phyloP scores from a whole-genome alignment of 2,797 vertebrate species.

The Poeciliopsis infans region DNA sequence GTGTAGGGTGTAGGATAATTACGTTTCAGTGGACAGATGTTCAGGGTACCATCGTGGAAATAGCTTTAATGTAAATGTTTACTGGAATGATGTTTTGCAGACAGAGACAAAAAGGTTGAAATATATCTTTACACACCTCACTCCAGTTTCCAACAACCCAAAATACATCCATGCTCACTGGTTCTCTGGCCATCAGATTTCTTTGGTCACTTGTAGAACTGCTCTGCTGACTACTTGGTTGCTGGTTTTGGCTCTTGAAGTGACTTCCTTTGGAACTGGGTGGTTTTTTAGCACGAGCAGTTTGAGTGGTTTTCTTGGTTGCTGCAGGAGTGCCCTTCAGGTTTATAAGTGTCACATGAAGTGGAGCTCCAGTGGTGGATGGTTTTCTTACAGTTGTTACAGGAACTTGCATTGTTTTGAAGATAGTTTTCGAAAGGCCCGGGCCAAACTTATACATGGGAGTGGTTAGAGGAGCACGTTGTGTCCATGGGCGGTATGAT shows the following conservation, averaged over 20 bases:
- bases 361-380: slow-evolving; percentile 19
- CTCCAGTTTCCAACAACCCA: slow-evolving; percentile 95
- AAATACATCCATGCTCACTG: slow-evolving; percentile 57
- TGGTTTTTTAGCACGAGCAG: slow-evolving; percentile 41
- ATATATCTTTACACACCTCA: slow-evolving; percentile 77
- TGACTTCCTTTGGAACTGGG: slow-evolving; percentile 51
- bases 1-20: not conserved
- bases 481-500: slow-evolving; percentile 35
- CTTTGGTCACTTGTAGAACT: slow-evolving; percentile 44
- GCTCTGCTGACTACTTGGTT: slow-evolving; percentile 22
- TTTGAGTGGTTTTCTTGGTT: slow-evolving; percentile 19
- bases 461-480: slow-evolving; percentile 38
- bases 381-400: slow-evolving; percentile 43
- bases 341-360: slow-evolving; percentile 54
- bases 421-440: slow-evolving; percentile 29
- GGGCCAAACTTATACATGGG: slow-evolving; percentile 22
- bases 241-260: slow-evolving; percentile 50
- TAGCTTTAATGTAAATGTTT: not conserved
- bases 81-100: slow-evolving; percentile 2
- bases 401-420: slow-evolving; percentile 40
- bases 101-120: not conserved
- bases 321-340: slow-evolving; percentile 49
- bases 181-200: slow-evolving; percentile 52
- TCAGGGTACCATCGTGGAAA: not conserved
- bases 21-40: not conserved